Conservation (phyloP, 2,797 vertebrate species). For the Simalia tracyae region DNA sequence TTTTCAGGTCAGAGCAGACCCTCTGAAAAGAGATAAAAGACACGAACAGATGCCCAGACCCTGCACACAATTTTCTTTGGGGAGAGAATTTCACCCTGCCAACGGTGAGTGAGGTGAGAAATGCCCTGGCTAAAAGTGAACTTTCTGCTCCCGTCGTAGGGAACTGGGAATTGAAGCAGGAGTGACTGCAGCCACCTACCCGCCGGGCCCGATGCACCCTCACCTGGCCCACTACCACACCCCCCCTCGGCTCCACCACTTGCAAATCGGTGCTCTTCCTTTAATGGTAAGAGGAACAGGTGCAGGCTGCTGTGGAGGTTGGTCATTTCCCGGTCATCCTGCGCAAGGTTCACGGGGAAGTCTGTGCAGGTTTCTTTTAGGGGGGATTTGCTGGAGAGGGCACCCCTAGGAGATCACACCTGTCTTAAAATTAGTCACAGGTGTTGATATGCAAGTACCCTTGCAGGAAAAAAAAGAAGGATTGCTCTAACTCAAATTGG, state of each 20-base stretch:
- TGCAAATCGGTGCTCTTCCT: constrained; percentile 87
- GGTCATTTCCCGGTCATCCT: background rate
- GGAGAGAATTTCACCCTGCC: background rate
- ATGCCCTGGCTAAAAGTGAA: background rate
- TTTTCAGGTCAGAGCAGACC: background rate
- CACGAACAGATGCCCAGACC: background rate
- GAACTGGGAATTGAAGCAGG: constrained; percentile 96
- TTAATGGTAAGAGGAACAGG: constrained; percentile 86
- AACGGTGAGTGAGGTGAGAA: background rate
- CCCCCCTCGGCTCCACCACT: constrained; percentile 95
- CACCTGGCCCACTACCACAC: constrained; percentile 96
- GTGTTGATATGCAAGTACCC: background rate
- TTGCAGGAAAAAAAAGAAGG: constrained; percentile 27
- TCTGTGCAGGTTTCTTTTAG: background rate
- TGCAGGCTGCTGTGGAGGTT: background rate
- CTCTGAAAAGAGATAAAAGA: background rate
- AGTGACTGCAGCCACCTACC: constrained; percentile 91
- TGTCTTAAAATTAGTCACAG: background rate
- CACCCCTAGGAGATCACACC: too few relatives aligned
- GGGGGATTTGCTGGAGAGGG: background rate
- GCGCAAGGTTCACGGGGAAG: background rate
- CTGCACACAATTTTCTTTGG: background rate
- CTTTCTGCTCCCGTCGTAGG: constrained; percentile 73
- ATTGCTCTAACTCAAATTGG: background rate
- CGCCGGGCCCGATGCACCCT: constrained; percentile 92